Evolutionary conservation across 2,797 vertebrate genomes (phyloP).

Genomic region (Oryzias sinensis): DNA sequence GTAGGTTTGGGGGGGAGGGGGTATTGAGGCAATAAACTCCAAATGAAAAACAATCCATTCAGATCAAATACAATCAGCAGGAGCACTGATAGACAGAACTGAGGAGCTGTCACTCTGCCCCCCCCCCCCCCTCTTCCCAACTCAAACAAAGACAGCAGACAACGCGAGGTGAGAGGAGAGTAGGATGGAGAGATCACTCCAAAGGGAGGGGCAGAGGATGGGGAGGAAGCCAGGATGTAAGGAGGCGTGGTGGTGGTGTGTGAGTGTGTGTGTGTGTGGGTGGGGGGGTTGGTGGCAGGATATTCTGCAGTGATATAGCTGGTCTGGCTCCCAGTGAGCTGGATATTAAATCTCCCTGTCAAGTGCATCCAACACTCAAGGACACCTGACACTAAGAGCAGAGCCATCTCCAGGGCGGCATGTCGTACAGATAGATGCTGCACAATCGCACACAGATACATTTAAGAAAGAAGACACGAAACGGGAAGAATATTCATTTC

Average conservation of each 20-base stretch:
- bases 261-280: neutral
- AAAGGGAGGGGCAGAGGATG: constrained; percentile 54
- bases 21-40: constrained; percentile 71
- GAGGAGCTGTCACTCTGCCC: constrained; percentile 49
- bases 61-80: constrained; percentile 77
- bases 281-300: constrained; percentile 26
- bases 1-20: constrained; percentile 40
- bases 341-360: constrained; percentile 93
- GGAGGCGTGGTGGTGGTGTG: constrained; percentile 52
- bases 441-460: constrained; percentile 12
- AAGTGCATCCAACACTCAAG: constrained; percentile 88
- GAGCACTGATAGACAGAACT: constrained; percentile 64
- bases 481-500: constrained; percentile 9
- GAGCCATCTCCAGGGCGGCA: constrained; percentile 57
- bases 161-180: constrained; percentile 23
- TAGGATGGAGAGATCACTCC: constrained; percentile 61
- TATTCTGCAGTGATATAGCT: constrained; percentile 87
- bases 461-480: constrained; percentile 6
- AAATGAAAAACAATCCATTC: constrained; percentile 80
- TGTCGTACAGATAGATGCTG: constrained; percentile 16
- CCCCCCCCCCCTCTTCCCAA: constrained; percentile 38
- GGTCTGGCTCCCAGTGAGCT: constrained; percentile 82
- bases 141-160: constrained; percentile 63
- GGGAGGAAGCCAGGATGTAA: constrained; percentile 67
- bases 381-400: constrained; percentile 82